Percentiles rank a stretch among this genome's conserved stretches.
These are phyloP conservation scores for Eupithecia subfuscata DNA, from an alignment of 2,888 invertebrate species.

Conservation along the genomic window DNA sequence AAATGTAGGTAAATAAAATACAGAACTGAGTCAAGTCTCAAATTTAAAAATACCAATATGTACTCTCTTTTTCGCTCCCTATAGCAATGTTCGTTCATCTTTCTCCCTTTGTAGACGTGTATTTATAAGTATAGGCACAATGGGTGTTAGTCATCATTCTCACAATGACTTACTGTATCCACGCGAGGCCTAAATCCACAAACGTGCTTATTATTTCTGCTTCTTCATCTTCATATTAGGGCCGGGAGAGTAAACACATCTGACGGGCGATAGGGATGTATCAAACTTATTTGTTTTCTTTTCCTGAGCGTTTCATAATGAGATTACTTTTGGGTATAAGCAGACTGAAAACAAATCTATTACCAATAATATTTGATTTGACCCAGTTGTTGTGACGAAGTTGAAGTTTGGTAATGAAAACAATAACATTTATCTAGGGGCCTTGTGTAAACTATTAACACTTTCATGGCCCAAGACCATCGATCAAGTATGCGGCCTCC, in stretches of 20 bases:
- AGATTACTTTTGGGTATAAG: background rate
- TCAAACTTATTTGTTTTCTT: slow-evolving; percentile 45
- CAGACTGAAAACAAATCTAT: slow-evolving; percentile 6
- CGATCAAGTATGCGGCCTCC: too few relatives aligned
- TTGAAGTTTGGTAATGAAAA: slow-evolving; percentile 5
- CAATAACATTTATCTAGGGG: background rate
- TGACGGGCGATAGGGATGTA: slow-evolving; percentile 36
- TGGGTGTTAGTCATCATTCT: slow-evolving; percentile 47
- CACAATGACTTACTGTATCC: slow-evolving; percentile 37
- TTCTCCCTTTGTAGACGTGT: slow-evolving; percentile 28
- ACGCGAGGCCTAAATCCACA: slow-evolving; percentile 40
- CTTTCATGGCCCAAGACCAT: too few relatives aligned
- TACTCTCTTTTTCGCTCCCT: slow-evolving; percentile 26
- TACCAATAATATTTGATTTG: background rate
- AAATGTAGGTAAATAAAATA: too few relatives aligned
- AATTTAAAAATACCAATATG: background rate
- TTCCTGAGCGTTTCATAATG: slow-evolving; percentile 31
- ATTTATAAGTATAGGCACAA: slow-evolving; percentile 36
- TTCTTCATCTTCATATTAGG: slow-evolving; percentile 36
- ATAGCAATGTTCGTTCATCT: slow-evolving; percentile 16
- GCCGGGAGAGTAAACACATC: slow-evolving; percentile 47
- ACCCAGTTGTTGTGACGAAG: background rate
- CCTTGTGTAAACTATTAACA: background rate
- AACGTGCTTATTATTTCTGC: slow-evolving; percentile 46
- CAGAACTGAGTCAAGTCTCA: background rate